Percentiles rank a stretch among this genome's conserved stretches.
Evolutionary conservation across 1,140 invertebrate genomes (phyloP).

Genomic region (Heterodera carotae): DNA sequence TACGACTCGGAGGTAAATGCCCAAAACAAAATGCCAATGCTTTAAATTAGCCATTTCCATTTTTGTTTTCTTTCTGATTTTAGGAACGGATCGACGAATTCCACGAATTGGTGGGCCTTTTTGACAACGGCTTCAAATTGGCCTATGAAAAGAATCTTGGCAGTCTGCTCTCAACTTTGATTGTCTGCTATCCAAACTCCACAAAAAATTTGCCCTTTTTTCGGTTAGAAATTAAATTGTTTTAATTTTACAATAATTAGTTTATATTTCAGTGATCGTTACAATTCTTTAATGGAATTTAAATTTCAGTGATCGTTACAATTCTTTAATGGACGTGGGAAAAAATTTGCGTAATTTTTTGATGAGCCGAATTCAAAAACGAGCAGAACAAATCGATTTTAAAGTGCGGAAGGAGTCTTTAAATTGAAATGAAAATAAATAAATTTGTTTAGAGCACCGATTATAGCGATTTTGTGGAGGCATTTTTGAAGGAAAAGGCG

Average conservation of each 20-base stretch:
- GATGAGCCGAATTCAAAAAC: constrained; percentile 13
- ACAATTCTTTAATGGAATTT: too few relatives aligned
- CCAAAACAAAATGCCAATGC: background rate
- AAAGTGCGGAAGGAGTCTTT: background rate
- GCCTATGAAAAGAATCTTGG: constrained; percentile 9
- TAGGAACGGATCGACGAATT: constrained; percentile 23
- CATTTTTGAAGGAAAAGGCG: constrained; percentile 26
- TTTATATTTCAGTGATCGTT: background rate
- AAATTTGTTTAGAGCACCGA: constrained; percentile 10
- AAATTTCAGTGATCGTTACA: constrained; percentile 2
- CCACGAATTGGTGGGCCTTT: constrained; percentile 18
- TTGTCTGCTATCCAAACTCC: constrained; percentile 21
- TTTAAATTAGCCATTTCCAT: background rate
- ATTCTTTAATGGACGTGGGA: constrained; percentile 2
- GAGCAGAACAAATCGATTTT: background rate
- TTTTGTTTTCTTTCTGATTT: background rate
- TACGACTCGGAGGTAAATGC: constrained; percentile 37
- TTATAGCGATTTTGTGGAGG: constrained; percentile 23
- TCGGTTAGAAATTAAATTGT: constrained; percentile 2
- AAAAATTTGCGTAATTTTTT: constrained; percentile 21
- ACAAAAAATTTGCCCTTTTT: constrained; percentile 7
- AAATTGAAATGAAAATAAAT: background rate
- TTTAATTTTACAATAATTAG: background rate
- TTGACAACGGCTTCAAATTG: background rate
- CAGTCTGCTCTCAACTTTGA: constrained; percentile 16